phyloP scores from a whole-genome alignment of 92 coral and sea anemone species.

The Zoanthus sansibaricus region DNA sequence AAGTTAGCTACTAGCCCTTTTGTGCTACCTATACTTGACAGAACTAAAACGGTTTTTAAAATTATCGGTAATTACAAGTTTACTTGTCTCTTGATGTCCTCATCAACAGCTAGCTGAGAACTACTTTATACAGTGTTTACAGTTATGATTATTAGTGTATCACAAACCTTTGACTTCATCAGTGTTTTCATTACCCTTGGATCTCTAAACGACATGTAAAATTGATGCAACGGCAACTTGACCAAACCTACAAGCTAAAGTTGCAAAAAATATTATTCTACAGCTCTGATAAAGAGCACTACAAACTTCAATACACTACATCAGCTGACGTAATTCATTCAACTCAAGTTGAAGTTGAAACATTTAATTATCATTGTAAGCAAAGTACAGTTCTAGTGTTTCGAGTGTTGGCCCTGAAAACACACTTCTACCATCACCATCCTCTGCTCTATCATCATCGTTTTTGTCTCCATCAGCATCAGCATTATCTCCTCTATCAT shows the following conservation, averaged over 20 bases:
- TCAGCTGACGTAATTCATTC: not conserved
- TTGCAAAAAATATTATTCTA: not conserved
- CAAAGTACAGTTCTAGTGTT: not conserved
- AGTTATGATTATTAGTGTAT: not conserved
- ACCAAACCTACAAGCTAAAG: slow-evolving; percentile 91
- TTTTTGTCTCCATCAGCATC: not conserved
- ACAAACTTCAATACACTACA: not conserved
- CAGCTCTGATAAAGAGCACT: not conserved
- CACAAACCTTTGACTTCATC: slow-evolving; percentile 90
- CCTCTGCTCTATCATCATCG: no score
- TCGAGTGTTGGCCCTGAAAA: no score
- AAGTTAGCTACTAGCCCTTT: no score
- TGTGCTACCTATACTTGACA: no score
- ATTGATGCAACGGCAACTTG: slow-evolving; percentile 92
- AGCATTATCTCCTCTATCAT: no score
- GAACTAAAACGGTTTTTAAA: no score
- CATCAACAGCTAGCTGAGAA: no score
- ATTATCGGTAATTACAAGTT: no score
- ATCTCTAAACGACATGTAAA: slow-evolving; percentile 93
- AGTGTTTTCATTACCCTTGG: slow-evolving; percentile 84
- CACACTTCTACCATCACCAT: no score
- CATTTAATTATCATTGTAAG: not conserved
- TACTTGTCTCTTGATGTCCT: no score
- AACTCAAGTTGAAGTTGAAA: no score
- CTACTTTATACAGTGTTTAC: no score